Conservation (phyloP, 2,797 vertebrate species). For the Hypotaenidia philippensis region DNA sequence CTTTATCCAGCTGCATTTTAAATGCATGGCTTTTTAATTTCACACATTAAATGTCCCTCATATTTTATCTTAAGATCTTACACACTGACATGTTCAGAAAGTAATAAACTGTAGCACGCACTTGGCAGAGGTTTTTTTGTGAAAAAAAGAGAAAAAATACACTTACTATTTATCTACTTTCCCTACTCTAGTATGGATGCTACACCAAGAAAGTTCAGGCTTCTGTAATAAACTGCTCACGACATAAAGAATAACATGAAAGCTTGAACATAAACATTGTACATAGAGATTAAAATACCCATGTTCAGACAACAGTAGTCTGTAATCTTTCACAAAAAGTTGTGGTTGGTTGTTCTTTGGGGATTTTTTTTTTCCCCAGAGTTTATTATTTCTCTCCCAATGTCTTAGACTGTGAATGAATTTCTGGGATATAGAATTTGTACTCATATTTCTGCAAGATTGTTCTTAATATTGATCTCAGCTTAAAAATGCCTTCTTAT, state of each 20-base stretch:
- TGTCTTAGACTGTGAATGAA: neutral
- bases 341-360: neutral
- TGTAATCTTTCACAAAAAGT: neutral
- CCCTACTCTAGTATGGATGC: fast-evolving
- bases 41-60: neutral
- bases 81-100: neutral
- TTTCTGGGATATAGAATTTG: neutral
- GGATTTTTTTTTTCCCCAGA: neutral
- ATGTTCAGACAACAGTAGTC: neutral
- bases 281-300: neutral
- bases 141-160: neutral
- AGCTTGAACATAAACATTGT: neutral
- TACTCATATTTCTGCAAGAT: neutral
- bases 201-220: neutral
- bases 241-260: neutral
- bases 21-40: neutral
- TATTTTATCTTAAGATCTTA: neutral
- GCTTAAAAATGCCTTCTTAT: neutral
- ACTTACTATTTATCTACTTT: neutral
- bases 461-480: neutral
- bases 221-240: neutral
- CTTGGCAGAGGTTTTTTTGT: neutral
- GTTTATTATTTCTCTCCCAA: neutral
- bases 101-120: neutral
- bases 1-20: neutral